Percentiles rank a stretch among this genome's conserved stretches.
Conservation (phyloP, 1,140 invertebrate genomes). For the Bradysia coprophila region DNA sequence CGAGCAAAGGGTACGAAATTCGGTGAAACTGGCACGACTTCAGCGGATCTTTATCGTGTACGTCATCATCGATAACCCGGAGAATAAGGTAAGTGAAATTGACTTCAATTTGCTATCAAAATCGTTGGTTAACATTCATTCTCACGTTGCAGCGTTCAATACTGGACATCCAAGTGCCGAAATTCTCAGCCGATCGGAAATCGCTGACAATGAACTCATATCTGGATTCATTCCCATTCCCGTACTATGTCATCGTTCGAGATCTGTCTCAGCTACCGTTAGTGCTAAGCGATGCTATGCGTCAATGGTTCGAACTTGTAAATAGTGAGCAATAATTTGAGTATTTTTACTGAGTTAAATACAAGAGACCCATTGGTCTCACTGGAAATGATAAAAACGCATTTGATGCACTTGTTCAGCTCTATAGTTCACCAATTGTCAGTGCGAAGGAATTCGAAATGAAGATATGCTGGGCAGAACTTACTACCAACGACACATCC, state of each 20-base stretch:
- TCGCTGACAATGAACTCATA: conserved; percentile 39
- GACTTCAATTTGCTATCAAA: not conserved
- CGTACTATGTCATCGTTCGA: conserved; percentile 90
- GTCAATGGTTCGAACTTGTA: conserved; percentile 95
- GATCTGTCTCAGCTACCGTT: conserved; percentile 73
- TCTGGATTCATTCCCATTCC: conserved; percentile 93
- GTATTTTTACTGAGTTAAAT: not conserved
- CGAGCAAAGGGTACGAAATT: conserved; percentile 48
- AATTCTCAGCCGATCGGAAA: conserved; percentile 46
- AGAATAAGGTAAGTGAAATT: conserved; percentile 51
- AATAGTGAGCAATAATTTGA: conserved; percentile 16
- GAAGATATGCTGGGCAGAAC: no score
- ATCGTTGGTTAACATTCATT: not conserved
- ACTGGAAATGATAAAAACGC: no score
- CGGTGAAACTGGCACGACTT: conserved; percentile 61
- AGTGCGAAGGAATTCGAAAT: no score
- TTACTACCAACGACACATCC: no score
- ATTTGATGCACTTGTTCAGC: no score
- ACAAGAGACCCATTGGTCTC: no score
- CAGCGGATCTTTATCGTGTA: conserved; percentile 85
- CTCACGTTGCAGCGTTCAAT: conserved; percentile 58
- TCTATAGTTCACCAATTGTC: no score
- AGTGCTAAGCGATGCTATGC: conserved; percentile 83
- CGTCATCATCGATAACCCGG: conserved; percentile 86
- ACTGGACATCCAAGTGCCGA: conserved; percentile 66